Base-by-base conservation (phyloP, 92 coral and sea anemone species). In the Palythoa caribaeorum region DNA sequence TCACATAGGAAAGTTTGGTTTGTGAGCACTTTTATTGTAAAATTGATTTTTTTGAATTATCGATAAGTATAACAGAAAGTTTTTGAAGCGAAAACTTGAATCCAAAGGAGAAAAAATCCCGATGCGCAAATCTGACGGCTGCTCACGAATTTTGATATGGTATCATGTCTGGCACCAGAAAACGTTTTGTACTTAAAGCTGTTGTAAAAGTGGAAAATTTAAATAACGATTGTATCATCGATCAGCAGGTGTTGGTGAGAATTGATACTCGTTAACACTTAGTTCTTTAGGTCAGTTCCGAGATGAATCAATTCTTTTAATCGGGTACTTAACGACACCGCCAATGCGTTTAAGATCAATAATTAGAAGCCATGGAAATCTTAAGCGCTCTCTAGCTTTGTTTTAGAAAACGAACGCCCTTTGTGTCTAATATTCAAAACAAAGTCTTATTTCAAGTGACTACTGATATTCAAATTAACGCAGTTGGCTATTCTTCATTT, bases 401-500 rank as follows among this genome's bases (percentile, higher is more conserved):
- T 51, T 66, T 39, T 80, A 44, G 20, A 68, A 81, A 77, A 54
- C 21, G n/a, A 47, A 47, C 53, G 5, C 36, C 62, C 86, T 66
- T 48, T 65, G 76, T 47, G 40, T 9, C 48, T 6, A 35, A 48
- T 66, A 81, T 81, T 40, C 85, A 81, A 66, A 81, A 81, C 75
- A 80, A 80, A 81, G 38, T 19, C 15, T 81, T 63, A 62, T 65
- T 63, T 80, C 20, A 12, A 1, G 38, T 63, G 10, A 17, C 57
- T 4, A 62, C 59, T 65, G 86, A 57, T 48, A 68, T 47, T 51
- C 74, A 81, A 81, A 69, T 66, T 44, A 81, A 65, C 59, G 39
- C 60, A 21, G 60, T 66, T 71, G 71, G 74, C 6, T 19, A 35
- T 16, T 44, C 36, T 66, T 48, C 71, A 81, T 5, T 21, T 81